phyloP scores from a whole-genome alignment of 2,888 invertebrate genomes.

The Drosophila tanythrix region DNA sequence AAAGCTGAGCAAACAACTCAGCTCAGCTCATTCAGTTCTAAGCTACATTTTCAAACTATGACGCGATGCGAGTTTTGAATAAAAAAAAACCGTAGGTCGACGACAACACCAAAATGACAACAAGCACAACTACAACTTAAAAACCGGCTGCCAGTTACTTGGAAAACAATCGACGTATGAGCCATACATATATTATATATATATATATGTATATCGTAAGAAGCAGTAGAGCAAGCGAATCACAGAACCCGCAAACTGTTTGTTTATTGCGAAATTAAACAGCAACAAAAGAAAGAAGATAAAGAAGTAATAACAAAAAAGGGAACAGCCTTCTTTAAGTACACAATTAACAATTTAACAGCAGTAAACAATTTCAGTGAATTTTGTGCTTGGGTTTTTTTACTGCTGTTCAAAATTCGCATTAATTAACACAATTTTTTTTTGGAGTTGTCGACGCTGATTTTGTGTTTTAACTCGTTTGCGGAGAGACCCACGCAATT shows the following conservation, averaged over 20 bases:
- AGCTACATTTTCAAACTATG: conserved; percentile 64
- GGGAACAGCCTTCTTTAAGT: conserved; percentile 34
- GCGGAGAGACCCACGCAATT: conserved; percentile 55
- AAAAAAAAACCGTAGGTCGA: conserved; percentile 71
- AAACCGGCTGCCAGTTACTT: conserved; percentile 77
- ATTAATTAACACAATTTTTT: conserved; percentile 70
- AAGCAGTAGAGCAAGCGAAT: conserved; percentile 55
- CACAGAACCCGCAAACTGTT: conserved; percentile 58
- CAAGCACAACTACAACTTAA: conserved; percentile 24
- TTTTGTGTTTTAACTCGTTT: conserved; percentile 58
- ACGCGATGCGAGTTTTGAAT: conserved; percentile 66
- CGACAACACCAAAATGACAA: conserved; percentile 31
- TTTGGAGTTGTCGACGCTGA: conserved; percentile 12
- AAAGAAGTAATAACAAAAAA: background rate
- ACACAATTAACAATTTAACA: conserved; percentile 52
- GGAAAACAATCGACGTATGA: conserved; percentile 68
- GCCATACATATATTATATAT: conserved; percentile 27
- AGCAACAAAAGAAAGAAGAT: conserved; percentile 22
- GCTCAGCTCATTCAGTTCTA: conserved; percentile 4
- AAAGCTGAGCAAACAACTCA: conserved; percentile 22
- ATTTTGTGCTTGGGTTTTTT: conserved; percentile 11
- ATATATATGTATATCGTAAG: conserved; percentile 2
- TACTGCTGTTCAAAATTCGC: conserved; percentile 48
- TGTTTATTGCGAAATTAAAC: conserved; percentile 71
- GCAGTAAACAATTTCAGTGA: conserved; percentile 34